Evolutionary conservation across 2,797 vertebrate species (phyloP), one percentile per base, ranked within the genome.

Genomic region (Crocidura indochinensis): DNA sequence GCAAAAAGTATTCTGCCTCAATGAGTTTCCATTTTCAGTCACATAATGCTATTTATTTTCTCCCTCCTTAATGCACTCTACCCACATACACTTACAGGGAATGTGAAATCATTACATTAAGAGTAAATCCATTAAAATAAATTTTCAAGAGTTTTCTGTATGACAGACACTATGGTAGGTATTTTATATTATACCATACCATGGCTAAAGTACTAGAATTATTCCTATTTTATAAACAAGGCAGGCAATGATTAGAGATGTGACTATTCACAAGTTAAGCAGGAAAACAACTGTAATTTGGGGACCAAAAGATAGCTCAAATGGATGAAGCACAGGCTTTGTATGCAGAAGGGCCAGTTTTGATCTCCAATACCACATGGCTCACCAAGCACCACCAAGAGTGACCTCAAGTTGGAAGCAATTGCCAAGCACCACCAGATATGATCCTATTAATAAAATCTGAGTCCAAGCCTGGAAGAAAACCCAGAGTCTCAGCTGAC

Each of bases 51-150:
- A 24, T 4, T 6, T 4, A 19, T 0, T 6, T 60, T 56, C 15
- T 4, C n/a, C 29, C 20, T 10, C 38, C 38, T 38, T 38, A 38
- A 38, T 38, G 38, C 44, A 17, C 10, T 15, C 9, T 12, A 11
- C 49, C 17, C 2, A n/a, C 47, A 38, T 31, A 86, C n/a, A 76
- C 24, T 74, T 15, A 51, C 14, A 51, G 51, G 51, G 14, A 51
- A 51, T 91, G 22, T 62, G 60, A 62, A 62, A 15, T 62, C 60
- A 31, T 47, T 71, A 76, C 27, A 38, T 77, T 62, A 77, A 89
- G 17, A 62, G 60, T 90, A 87, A 71, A 27, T 64, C 44, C 53
- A 77, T 60, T 69, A 47, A 81, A 87, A 67, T 12, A 65, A 86
- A 82, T 1, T 46, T 71, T 80, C 67, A 10, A 91, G 10, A 29